phyloP scores from a whole-genome alignment of 2,113 vertebrate genomes.

The Procavia capensis region DNA sequence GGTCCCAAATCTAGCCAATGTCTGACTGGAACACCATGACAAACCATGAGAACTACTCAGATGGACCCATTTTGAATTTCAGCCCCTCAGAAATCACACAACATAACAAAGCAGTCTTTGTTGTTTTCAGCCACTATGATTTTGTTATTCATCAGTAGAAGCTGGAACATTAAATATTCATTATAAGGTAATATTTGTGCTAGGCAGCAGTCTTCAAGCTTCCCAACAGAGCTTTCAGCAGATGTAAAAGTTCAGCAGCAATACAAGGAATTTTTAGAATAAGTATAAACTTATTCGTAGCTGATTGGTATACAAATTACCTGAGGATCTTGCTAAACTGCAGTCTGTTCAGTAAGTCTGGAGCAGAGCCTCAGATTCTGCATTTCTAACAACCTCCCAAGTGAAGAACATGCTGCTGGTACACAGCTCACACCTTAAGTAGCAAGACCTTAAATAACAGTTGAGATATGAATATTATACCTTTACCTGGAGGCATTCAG shows the following conservation, averaged over 20 bases:
- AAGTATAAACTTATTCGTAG: background rate
- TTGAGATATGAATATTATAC: background rate
- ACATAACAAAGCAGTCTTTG: background rate
- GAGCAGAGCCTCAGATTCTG: conserved; percentile 10
- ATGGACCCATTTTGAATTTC: background rate
- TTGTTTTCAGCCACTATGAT: background rate
- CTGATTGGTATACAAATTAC: background rate
- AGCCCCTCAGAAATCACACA: background rate
- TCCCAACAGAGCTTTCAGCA: background rate
- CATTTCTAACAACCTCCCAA: background rate
- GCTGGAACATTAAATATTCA: background rate
- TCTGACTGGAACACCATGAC: background rate
- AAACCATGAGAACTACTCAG: background rate
- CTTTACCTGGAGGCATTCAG: conserved; percentile 77
- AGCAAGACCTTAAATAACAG: background rate
- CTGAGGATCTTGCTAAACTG: background rate
- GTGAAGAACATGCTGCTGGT: accelerated
- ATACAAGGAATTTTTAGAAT: background rate
- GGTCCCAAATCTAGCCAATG: background rate
- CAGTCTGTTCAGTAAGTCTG: background rate
- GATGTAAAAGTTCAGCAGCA: background rate
- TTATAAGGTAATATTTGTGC: background rate
- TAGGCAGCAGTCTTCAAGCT: background rate
- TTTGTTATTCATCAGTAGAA: background rate
- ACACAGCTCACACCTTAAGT: background rate